Evolutionary conservation across 35 echinoderm and acorn worm species (phyloP), one percentile per base, ranked within the genome.

Genomic region (Hemicentrotus pulcherrimus): DNA sequence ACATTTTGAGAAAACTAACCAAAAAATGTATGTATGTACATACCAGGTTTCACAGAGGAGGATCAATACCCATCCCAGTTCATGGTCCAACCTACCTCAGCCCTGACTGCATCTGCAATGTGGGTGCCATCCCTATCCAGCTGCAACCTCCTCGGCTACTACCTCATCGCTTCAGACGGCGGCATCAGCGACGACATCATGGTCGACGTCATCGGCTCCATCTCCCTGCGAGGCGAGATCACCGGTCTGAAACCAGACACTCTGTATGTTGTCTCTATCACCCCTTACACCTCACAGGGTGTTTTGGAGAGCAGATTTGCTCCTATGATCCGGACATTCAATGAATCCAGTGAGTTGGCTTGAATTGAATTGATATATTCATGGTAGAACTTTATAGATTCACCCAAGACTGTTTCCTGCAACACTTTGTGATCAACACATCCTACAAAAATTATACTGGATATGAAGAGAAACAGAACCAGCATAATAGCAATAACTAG

Each of bases 111-210:
- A 18, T 94, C 86, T 11, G 91, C 95, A 0, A 95, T 86, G 3
- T 98, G 97, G 97, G 7, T 95, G n/a, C 95, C 94, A 10, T 61
- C 92, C 1, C 32, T 46, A 30, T 88, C 91, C 32, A 95, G 47
- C 46, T 98, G 97, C n/a, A 96, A 98, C 61, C 85, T 98, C 3
- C 96, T 96, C 0, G 97, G 97, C 5, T 98, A 98, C 92, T 96
- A 92, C 24, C 86, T 98, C 31, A 95, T 47, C 48, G 91, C 91
- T 58, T 93, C 91, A 15, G 91, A 93, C 11, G 91, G 91, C 16
- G 91, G 91, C 5, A 58, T 93, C 91, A 93, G 6, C 28, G 91
- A 93, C 48, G 48, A 93, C n/a, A 28, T 93, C 46, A 58, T 93
- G 30, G 28, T 58, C 30, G 91, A 93, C 16, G 46, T 93, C 30